Base-by-base conservation (phyloP, 2,797 vertebrate species). In the Enteromius radiatus region DNA sequence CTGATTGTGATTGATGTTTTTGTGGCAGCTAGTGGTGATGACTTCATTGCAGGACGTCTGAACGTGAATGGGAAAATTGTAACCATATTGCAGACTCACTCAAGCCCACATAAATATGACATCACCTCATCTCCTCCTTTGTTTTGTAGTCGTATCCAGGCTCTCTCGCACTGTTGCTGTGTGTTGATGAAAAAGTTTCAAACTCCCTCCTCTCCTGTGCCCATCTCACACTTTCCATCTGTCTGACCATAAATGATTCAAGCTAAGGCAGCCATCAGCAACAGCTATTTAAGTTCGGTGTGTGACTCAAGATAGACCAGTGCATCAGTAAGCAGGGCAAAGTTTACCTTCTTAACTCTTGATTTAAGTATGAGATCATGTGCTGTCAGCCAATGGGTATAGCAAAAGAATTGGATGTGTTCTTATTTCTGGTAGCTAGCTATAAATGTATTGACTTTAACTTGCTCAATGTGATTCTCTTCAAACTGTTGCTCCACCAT, bases 241-340 rank as follows among this genome's bases (percentile, higher is more conserved):
- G 84, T 81, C 88, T 86, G 82, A 84, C 89, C 69, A 83, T 85
- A 87, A 91, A 90, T 93, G 91, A 92, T 87, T 94, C 92, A 92
- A 76, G 15, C 88, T 78, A 87, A 68, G 81, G 77, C 69, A 78
- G 45, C 43, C 45, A 82, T 47, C 33, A 71, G 21, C 79, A 69
- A 77, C 73, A 79, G 69, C 84, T 85, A 56, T 86, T 90, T 87
- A 69, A 84, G 84, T 65, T 78, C 84, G 9, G 56, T 73, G 52
- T 38, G 31, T 14, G 56, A 74, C 69, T 81, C 56, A 65, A 74
- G 43, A 81, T 73, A 81, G 68, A 64, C 14, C 59, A 19, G 43
- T 31, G 19, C 26, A 31, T 63, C 59, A 28, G 67, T 10, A 73
- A 61, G 54, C 54, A 65, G 80, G 43, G 5, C 70, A 74, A 33